Conservation (phyloP, 2,113 vertebrate species). For the Forbesichthys agassizii region DNA sequence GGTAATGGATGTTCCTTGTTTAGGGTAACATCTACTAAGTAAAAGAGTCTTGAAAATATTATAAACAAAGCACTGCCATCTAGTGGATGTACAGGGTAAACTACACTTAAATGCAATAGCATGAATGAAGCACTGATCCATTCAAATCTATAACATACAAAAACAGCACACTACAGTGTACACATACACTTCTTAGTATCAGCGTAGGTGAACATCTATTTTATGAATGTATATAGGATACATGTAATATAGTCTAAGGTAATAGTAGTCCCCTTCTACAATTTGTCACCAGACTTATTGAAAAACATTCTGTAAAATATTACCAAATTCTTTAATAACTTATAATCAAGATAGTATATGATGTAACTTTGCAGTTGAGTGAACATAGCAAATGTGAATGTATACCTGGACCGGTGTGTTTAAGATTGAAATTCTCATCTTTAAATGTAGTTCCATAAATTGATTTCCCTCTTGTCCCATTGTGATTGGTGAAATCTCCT, state of each 20-base stretch:
- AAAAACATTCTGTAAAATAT: not conserved
- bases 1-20: conserved; percentile 46
- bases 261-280: too few relatives aligned
- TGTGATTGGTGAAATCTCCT: conserved; percentile 92
- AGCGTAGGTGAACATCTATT: too few relatives aligned
- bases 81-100: conserved; percentile 51
- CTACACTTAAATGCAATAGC: not conserved
- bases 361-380: not conserved
- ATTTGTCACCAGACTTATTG: not conserved
- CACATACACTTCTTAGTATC: not conserved
- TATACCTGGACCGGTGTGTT: conserved; percentile 86
- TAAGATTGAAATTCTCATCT: conserved; percentile 93
- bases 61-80: conserved; percentile 54
- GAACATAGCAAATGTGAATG: not conserved
- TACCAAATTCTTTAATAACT: not conserved
- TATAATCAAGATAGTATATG: not conserved
- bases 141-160: not conserved
- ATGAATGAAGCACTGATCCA: not conserved
- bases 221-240: too few relatives aligned
- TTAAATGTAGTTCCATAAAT: conserved; percentile 92
- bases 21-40: conserved; percentile 59
- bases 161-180: not conserved
- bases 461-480: conserved; percentile 93
- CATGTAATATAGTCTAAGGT: too few relatives aligned
- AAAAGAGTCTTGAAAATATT: not conserved